These are phyloP conservation scores for Pherbina coryleti DNA, from an alignment of 2,888 invertebrate genomes.

Conservation along the genomic window DNA sequence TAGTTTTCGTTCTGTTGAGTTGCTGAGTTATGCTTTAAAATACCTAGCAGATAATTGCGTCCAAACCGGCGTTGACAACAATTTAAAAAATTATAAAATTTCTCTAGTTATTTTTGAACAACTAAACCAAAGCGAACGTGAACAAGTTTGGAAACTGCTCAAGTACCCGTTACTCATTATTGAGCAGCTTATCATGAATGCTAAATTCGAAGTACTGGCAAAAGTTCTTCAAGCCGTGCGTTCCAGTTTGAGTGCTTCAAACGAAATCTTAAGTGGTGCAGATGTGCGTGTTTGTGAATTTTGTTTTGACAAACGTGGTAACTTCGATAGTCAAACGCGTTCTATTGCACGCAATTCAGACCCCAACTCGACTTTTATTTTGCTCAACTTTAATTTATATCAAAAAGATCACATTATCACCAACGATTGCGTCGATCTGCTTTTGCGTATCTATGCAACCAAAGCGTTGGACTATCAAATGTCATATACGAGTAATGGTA, in stretches of 20 bases:
- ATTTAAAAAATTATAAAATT: conserved; percentile 75
- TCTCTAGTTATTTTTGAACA: conserved; percentile 78
- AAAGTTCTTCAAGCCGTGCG: conserved; percentile 75
- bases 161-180: conserved; percentile 81
- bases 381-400: conserved; percentile 75
- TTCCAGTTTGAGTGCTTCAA: conserved; percentile 55
- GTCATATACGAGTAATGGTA: conserved; percentile 56
- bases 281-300: conserved; percentile 57
- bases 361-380: conserved; percentile 66
- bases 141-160: conserved; percentile 75
- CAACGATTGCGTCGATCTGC: conserved; percentile 76
- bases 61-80: conserved; percentile 45
- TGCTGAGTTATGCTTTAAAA: conserved; percentile 76
- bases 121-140: conserved; percentile 73
- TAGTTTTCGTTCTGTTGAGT: conserved; percentile 74
- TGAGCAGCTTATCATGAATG: conserved; percentile 90
- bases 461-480: conserved; percentile 81
- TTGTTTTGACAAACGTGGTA: conserved; percentile 65
- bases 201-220: conserved; percentile 78
- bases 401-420: conserved; percentile 73
- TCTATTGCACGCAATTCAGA: conserved; percentile 49
- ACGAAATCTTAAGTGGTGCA: not conserved
- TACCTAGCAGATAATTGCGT: conserved; percentile 71
- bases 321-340: conserved; percentile 61
- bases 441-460: conserved; percentile 81